Evolutionary conservation across 2,113 vertebrate species (phyloP), one percentile per base, ranked within the genome.

Genomic region (Scophthalmus maximus): DNA sequence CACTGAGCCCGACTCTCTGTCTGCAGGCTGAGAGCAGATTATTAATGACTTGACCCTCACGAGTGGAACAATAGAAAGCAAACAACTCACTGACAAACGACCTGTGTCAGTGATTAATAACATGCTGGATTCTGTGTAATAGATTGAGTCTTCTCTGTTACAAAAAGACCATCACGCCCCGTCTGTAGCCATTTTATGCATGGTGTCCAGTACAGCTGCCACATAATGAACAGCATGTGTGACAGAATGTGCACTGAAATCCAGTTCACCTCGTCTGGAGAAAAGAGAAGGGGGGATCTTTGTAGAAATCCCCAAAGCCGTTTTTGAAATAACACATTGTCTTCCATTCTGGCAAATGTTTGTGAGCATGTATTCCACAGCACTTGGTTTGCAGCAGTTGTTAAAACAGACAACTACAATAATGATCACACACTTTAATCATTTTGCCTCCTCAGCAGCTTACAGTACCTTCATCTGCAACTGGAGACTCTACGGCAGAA

Each of bases 381-480:
- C 8, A 23, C 12, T 46, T n/a, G 42, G 8, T 30, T 18, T 46
- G 34, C 26, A 29, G 32, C 23, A 17, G 30, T 29, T 44, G 62
- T 52, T 27, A 46, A n/a, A 46, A 46, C 18, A 46, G 17, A 46
- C 63, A 58, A 51, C 25, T 40, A 66, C n/a, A 57, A 20, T 12
- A 51, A 27, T 8, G 40, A 68, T 57, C 27, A 38, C 22, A 44
- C 53, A 22, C 22, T 47, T n/a, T n/a, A n/a, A n/a, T n/a, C n/a
- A n/a, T n/a, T n/a, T n/a, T n/a, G n/a, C 55, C 22, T 49, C 40
- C 23, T 64, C 49, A 46, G 57, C 46, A 38, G 9, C 34, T 30
- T 11, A 42, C 11, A 17, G 11, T 79, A 87, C 86, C 86, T 88
- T 87, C 82, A 26, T 83, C 87, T 65, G 57, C 59, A 69, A 72